Evolutionary conservation across 2,888 invertebrate genomes (phyloP).

Genomic region (Eremobia ochroleuca): DNA sequence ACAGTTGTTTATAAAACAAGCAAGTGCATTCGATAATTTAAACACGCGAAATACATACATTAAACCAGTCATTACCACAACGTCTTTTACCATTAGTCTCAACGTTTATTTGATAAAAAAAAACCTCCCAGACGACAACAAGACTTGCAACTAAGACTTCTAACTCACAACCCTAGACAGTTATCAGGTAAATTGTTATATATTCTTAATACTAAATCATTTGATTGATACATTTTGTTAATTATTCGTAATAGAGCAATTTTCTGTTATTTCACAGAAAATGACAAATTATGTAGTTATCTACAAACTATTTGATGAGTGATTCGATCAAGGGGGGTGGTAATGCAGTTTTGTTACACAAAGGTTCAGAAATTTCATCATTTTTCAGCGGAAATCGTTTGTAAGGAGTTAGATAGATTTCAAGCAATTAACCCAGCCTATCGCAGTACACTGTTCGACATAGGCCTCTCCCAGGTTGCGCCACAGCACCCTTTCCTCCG

Average conservation of each 20-base stretch:
- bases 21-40: neutral
- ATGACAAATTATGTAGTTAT: conserved; percentile 18
- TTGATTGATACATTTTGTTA: conserved; percentile 26
- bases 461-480: no score
- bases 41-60: neutral
- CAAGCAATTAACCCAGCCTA: no score
- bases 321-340: conserved; percentile 25
- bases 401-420: neutral
- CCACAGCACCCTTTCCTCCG: no score
- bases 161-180: conserved; percentile 38
- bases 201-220: conserved; percentile 37
- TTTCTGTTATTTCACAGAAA: conserved; percentile 32
- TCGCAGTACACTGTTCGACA: no score
- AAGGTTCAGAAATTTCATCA: neutral
- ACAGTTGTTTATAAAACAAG: neutral
- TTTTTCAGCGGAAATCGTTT: neutral
- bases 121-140: no score
- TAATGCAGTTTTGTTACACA: neutral
- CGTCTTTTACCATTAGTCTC: no score
- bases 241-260: conserved; percentile 49
- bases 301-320: conserved; percentile 23
- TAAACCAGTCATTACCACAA: neutral
- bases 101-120: neutral
- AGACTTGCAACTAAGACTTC: no score
- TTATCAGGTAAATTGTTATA: conserved; percentile 9